Evolutionary conservation across 2,113 vertebrate genomes (phyloP), one percentile per base, ranked within the genome.

Genomic region (Aythya baeri): DNA sequence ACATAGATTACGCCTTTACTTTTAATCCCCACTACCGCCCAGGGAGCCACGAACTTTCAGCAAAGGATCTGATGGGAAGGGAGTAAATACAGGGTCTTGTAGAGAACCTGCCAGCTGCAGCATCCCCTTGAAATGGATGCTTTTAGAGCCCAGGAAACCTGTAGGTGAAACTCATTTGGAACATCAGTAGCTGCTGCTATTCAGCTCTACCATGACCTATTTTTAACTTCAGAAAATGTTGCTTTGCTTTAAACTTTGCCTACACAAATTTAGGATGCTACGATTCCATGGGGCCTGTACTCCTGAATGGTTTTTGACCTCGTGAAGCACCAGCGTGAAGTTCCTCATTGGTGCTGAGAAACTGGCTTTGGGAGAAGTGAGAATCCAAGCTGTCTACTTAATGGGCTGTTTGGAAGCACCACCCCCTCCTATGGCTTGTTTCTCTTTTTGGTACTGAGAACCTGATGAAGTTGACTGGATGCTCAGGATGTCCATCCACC

Each of bases 21-120:
- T 95, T 97, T 95, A 96, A 95, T 95, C 72, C 84, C 82, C 79
- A 61, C 34, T 49, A 32, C 73, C 4, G 3, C 93, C 90, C 57
- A 90, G 88, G 93, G 93, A 94, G 73, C 61, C 83, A 22, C 90
- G 95, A 96, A 88, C 80, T 94, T 95, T 85, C 76, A 94, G 61
- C 76, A 75, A 78, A 90, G 68, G 44, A 14, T 71, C 25, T 71
- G 76, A 59, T 9, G 8, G 54, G 32, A 13, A 91, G 38, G 71
- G 88, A 81, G 85, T 91, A 96, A 96, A 93, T 83, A 93, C 88
- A 91, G 75, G 58, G 17, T 88, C 76, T 78, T 93, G 62, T 43
- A 83, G 68, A 81, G 68, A 75, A 81, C 20, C 20, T 75, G 73
- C 77, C 87, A 93, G 54, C 78, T 82, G 62, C 78, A 23, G n/a